Percentiles rank a stretch among this genome's conserved stretches.
phyloP scores from a whole-genome alignment of 2,797 vertebrate species.

The Sebastes goodei region DNA sequence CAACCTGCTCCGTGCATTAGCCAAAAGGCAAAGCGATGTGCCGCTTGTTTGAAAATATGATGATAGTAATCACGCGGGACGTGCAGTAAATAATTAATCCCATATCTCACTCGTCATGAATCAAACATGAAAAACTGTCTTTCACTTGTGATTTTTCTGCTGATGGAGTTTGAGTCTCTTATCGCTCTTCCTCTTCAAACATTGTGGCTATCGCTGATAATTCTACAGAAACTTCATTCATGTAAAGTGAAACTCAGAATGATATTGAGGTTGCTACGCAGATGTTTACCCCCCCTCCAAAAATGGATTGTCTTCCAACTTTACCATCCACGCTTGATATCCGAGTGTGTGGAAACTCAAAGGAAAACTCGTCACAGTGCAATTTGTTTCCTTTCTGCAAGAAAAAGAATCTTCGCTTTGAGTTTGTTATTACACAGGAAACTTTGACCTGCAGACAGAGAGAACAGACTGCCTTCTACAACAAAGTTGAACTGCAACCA shows the following conservation, averaged over 20 bases:
- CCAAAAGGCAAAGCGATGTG: too few species aligned
- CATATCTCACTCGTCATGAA: not conserved
- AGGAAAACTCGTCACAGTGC: not conserved
- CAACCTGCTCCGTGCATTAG: too few species aligned
- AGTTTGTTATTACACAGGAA: conserved; percentile 25
- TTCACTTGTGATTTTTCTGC: not conserved
- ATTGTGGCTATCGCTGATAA: not conserved
- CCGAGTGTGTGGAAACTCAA: not conserved
- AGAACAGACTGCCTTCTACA: conserved; percentile 31
- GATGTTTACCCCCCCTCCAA: not conserved
- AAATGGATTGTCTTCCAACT: not conserved
- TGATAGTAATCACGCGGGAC: not conserved
- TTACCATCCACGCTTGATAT: not conserved
- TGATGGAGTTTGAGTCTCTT: not conserved
- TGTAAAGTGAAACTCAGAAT: not conserved
- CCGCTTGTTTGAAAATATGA: too few species aligned
- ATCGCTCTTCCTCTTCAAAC: not conserved
- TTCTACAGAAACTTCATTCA: not conserved
- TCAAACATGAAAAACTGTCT: not conserved
- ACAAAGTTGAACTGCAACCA: conserved; percentile 64
- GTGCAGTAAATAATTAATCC: not conserved
- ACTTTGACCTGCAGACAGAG: conserved; percentile 42
- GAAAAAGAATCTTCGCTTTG: conserved; percentile 2
- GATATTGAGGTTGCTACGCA: not conserved
- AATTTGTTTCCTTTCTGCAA: conserved; percentile 26